These are phyloP conservation scores for Drosophila kepulauana DNA, from an alignment of 1,140 invertebrate genomes.

Conservation along the genomic window DNA sequence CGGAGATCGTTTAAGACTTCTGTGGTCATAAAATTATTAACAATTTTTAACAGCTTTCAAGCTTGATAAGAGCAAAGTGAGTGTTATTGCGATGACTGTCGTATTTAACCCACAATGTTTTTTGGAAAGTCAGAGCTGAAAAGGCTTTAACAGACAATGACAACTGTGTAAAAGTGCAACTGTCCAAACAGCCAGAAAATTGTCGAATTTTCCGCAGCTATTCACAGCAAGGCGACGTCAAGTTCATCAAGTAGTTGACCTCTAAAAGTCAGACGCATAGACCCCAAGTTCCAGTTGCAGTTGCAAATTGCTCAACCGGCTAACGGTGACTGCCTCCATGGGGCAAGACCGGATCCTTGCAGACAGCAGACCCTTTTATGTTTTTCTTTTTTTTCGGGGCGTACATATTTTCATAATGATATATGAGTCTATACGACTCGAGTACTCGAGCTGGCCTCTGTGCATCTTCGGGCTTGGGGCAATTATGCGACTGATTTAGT, in stretches of 20 bases:
- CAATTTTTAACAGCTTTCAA: not conserved
- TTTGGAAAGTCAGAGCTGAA: conserved; percentile 23
- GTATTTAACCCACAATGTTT: conserved; percentile 8
- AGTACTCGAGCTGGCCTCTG: conserved; percentile 6
- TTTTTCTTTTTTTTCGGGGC: conserved; percentile 37
- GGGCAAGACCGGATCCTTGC: conserved; percentile 26
- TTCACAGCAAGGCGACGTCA: not conserved
- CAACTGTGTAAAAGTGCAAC: conserved; percentile 6
- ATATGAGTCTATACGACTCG: conserved; percentile 45
- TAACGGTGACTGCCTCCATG: conserved; percentile 52
- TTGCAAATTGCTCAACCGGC: conserved; percentile 45
- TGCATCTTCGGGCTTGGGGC: conserved; percentile 23
- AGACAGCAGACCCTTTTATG: conserved; percentile 30
- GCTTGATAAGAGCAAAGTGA: conserved; percentile 29
- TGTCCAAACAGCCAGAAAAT: conserved; percentile 25
- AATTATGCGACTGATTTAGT: conserved; percentile 82
- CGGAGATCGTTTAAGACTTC: conserved; percentile 23
- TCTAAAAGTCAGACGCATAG: conserved; percentile 51
- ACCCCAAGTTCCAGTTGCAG: conserved; percentile 43
- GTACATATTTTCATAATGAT: conserved; percentile 74
- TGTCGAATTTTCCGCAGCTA: conserved; percentile 51
- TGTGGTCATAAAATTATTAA: conserved; percentile 28
- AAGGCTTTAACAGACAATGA: not conserved
- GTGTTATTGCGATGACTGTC: conserved; percentile 14
- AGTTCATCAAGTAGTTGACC: conserved; percentile 71